A percentile compares a stretch with the other conserved stretches of the same genome.
Evolutionary conservation across 30 jellyfish, hydroid and myxozoan species (phyloP).

Genomic region (Catostylus mosaicus): DNA sequence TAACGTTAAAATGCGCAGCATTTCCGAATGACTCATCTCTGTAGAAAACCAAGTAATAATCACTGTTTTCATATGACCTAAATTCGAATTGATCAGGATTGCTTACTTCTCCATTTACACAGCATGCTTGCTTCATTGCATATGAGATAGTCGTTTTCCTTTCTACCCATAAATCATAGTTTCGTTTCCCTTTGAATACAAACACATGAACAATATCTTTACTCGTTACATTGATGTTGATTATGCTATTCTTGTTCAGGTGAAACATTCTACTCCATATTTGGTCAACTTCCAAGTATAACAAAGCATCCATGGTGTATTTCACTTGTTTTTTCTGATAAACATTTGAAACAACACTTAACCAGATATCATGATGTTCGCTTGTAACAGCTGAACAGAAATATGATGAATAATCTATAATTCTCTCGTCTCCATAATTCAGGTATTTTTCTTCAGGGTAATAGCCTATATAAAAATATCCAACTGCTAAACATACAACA

Average conservation of each 20-base stretch:
- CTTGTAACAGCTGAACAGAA: conserved; percentile 72
- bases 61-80: conserved; percentile 17
- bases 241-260: conserved; percentile 30
- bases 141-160: conserved; percentile 70
- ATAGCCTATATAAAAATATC: conserved; percentile 61
- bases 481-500: conserved; percentile 43
- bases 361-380: conserved; percentile 23
- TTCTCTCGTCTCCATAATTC: conserved; percentile 67
- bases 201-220: conserved; percentile 44
- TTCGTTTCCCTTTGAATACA: conserved; percentile 53
- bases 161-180: conserved; percentile 63
- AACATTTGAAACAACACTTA: conserved; percentile 32
- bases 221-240: conserved; percentile 34
- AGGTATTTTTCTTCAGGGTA: conserved; percentile 54
- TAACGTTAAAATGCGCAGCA: conserved; percentile 25
- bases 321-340: not conserved
- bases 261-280: conserved; percentile 74
- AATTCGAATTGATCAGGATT: not conserved
- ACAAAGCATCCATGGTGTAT: conserved; percentile 24
- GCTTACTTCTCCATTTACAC: conserved; percentile 15
- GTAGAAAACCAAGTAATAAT: conserved; percentile 47
- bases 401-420: conserved; percentile 61
- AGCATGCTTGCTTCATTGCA: conserved; percentile 42
- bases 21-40: conserved; percentile 31
- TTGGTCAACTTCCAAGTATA: conserved; percentile 34